phyloP scores from a whole-genome alignment of 2,113 vertebrate species.

The Nyctibius bracteatus region DNA sequence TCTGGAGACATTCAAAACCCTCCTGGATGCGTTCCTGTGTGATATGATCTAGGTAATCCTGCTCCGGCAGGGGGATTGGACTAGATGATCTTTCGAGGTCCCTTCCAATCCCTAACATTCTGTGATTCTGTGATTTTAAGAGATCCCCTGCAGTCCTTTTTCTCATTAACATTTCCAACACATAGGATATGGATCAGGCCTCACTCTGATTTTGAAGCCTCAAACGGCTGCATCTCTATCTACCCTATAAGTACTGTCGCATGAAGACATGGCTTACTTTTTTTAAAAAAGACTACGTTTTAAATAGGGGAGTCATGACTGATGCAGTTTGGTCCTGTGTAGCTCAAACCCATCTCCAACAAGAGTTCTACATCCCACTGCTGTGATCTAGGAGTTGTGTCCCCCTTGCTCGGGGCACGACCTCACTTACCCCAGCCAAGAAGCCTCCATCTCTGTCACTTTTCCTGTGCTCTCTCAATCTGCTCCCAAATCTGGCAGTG shows the following conservation, averaged over 20 bases:
- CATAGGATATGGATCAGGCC: not conserved
- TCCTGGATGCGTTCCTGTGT: too few species aligned
- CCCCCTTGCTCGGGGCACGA: not conserved
- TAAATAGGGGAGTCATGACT: not conserved
- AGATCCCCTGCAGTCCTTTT: not conserved
- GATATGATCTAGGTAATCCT: too few species aligned
- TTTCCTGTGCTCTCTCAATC: not conserved
- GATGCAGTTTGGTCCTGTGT: not conserved
- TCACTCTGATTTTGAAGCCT: not conserved
- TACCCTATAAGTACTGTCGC: not conserved
- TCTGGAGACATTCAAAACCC: too few species aligned
- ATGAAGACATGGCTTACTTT: not conserved
- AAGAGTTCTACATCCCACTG: not conserved
- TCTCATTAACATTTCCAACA: not conserved
- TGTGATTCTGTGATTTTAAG: too few species aligned
- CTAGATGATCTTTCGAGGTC: too few species aligned
- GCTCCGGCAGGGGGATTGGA: too few species aligned
- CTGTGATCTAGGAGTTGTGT: not conserved
- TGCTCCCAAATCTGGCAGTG: not conserved
- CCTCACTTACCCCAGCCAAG: not conserved
- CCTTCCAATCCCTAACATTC: too few species aligned
- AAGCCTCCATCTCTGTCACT: not conserved
- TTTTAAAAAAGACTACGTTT: not conserved
- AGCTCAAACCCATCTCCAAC: not conserved
- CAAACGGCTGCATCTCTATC: not conserved